Conservation (phyloP, 1,140 invertebrate species). For the Sitophilus oryzae region DNA sequence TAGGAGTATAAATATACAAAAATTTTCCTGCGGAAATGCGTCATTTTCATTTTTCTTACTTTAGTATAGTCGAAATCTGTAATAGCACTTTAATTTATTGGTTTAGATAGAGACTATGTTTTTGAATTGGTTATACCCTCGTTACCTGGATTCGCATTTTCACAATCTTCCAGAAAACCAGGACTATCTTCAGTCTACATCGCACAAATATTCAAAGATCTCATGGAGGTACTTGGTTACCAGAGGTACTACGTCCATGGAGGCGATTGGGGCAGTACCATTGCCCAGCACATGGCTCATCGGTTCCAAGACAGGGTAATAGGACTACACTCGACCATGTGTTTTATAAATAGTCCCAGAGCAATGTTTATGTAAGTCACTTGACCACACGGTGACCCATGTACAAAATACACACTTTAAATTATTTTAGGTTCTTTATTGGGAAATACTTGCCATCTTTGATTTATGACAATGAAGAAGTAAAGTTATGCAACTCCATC, state of each 20-base stretch:
- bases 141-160: conserved; percentile 70
- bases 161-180: conserved; percentile 43
- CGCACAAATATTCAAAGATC: conserved; percentile 68
- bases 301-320: conserved; percentile 65
- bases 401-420: not conserved
- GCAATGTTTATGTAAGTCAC: too few relatives aligned
- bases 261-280: conserved; percentile 72
- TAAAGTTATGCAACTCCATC: not conserved
- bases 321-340: conserved; percentile 65
- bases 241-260: conserved; percentile 77
- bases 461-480: not conserved
- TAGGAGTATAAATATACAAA: too few relatives aligned
- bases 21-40: too few relatives aligned
- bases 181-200: conserved; percentile 60
- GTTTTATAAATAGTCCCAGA: too few relatives aligned
- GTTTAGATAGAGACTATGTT: conserved; percentile 49
- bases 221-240: conserved; percentile 76
- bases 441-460: not conserved
- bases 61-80: too few relatives aligned
- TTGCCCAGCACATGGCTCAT: conserved; percentile 55
- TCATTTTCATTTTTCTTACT: too few relatives aligned
- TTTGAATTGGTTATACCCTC: conserved; percentile 65
- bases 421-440: not conserved
- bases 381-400: too few relatives aligned
- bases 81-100: not conserved